Evolutionary conservation across 2,888 invertebrate genomes (phyloP).

Genomic region (Synanthedon tipuliformis): DNA sequence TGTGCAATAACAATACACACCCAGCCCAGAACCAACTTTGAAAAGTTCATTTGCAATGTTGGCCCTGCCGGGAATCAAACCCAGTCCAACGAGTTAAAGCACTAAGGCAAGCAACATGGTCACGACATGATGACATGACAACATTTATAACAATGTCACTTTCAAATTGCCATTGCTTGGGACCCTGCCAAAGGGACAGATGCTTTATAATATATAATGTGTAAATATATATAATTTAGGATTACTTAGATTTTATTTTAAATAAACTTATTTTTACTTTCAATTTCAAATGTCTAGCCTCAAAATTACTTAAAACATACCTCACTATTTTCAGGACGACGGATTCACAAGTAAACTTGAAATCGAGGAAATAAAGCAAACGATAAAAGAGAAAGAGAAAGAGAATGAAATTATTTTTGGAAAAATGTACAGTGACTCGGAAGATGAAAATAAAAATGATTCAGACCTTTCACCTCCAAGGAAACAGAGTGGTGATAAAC

Average conservation of each 20-base stretch:
- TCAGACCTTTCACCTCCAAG: slow-evolving; percentile 27
- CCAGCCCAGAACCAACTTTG: no score
- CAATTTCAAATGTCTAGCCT: no score
- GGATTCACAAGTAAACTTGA: slow-evolving; percentile 58
- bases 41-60: no score
- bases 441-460: slow-evolving; percentile 46
- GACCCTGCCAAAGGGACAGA: no score
- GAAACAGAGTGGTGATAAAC: slow-evolving; percentile 10
- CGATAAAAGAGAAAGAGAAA: slow-evolving; percentile 44
- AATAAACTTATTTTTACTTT: no score
- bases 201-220: no score
- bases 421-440: slow-evolving; percentile 64
- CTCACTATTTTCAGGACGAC: slow-evolving; percentile 41
- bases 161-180: no score
- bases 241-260: no score
- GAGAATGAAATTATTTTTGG: slow-evolving; percentile 58
- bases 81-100: neutral
- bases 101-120: no score
- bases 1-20: no score
- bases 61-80: neutral
- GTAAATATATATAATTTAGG: no score
- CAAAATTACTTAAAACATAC: no score
- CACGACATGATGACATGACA: neutral
- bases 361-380: slow-evolving; percentile 52
- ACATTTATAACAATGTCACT: neutral